These are phyloP conservation scores for Odocoileus virginianus DNA, from an alignment of 2,113 vertebrate genomes.

Conservation along the genomic window DNA sequence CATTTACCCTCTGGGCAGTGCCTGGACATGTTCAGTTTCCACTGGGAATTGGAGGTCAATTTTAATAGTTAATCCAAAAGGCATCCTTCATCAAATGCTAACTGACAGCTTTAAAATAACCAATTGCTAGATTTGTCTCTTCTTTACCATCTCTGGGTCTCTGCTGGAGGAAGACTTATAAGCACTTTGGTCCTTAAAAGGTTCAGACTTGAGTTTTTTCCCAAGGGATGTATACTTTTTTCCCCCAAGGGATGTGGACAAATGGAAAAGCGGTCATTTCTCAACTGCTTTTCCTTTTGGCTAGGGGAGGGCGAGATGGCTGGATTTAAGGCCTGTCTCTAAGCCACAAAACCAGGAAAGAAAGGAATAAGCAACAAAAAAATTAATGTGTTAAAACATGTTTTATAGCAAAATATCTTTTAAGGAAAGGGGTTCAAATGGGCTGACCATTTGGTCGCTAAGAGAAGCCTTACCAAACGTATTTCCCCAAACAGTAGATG, in stretches of 20 bases:
- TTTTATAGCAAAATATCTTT: neutral
- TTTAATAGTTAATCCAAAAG: slow-evolving; percentile 21
- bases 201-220: neutral
- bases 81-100: neutral
- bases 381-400: neutral
- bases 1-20: neutral
- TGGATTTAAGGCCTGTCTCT: neutral
- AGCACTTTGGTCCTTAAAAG: neutral
- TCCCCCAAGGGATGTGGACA: neutral
- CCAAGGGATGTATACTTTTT: neutral
- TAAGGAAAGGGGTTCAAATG: neutral
- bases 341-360: neutral
- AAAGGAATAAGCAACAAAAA: neutral
- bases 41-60: neutral
- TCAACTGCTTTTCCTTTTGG: neutral
- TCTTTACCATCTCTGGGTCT: neutral
- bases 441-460: neutral
- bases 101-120: neutral
- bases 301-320: neutral
- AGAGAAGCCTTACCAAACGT: neutral
- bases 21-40: neutral
- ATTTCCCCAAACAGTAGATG: neutral
- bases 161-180: neutral
- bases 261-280: neutral
- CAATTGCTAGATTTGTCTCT: neutral